Evolutionary conservation across 2,797 vertebrate species (phyloP), one percentile per base, ranked within the genome.

Genomic region (Rhynchotus rufescens): DNA sequence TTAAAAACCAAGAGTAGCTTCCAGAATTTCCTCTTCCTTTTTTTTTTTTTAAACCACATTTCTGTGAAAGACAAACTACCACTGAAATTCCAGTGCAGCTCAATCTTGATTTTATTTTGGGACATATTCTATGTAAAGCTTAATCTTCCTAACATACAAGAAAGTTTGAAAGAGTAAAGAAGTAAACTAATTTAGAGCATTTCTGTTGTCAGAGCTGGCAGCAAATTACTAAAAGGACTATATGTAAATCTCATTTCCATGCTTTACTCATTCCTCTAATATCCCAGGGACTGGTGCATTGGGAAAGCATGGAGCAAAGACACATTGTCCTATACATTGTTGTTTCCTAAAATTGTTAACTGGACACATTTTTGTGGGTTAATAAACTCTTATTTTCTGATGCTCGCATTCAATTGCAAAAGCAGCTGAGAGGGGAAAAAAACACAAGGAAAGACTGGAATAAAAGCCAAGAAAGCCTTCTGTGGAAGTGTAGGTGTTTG

Each of bases 321-420:
- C 90, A 87, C 1, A 5, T 66, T 71, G 85, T 96, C 92, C 92
- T 51, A 90, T 59, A 68, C 80, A 62, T 77, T 90, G 79, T 83
- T 83, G 84, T 92, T 95, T 94, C 80, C 92, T 77, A 86, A 82
- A 86, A 36, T 95, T 90, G 90, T 91, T 79, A 94, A 93, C 84
- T 91, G 90, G 81, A 93, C 82, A 74, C 84, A 84, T 95, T 95
- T 93, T 94, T 94, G 95, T 65, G 93, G 95, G 93, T 95, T 93
- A 95, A 96, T 94, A 94, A 90, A 86, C 86, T 85, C 74, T 89
- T 82, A 80, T 80, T 91, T 94, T 96, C 88, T 90, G 88, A 85
- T 93, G 90, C 62, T 86, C 80, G 11, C 61, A 67, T 62, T 92
- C 80, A 90, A 61, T 94, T 96, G 90, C 91, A 93, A 89, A 89